Evolutionary conservation across 2,888 invertebrate genomes (phyloP), one percentile per base, ranked within the genome.

Genomic region (Mesoligia furuncula): DNA sequence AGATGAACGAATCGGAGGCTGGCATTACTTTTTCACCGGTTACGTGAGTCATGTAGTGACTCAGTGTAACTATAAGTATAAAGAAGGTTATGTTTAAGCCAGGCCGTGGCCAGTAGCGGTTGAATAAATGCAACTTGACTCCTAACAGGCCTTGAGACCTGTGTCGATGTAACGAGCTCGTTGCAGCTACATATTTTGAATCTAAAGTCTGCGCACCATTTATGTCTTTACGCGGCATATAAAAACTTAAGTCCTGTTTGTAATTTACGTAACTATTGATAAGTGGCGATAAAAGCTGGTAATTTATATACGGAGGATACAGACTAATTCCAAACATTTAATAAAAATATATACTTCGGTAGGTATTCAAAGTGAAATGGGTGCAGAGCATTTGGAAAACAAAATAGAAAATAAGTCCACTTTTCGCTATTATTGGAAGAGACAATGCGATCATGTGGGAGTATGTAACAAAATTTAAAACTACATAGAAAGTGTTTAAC

Each of bases 121-220:
- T 70, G 73, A 73, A 80, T 82, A 84, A 84, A 80, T 87, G 88
- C 86, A 90, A 91, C 88, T 88, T 87, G 91, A 91, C 88, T 90
- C 91, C 85, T 86, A 85, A 89, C 88, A 91, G 90, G 86, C 93
- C 93, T 94, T 95, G 93, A 90, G 85, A 85, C 87, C 85, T 90
- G 89, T 90, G 90, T 89, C 90, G 89, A 90, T 84, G 81, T 83
- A 86, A 87, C 81, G 68, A 85, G 83, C 69, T 70, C 64, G 51
- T 68, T 67, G 83, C 54, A 71, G 57, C 70, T 71, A 69, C 54
- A 67, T 69, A 68, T 76, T 83, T 83, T 75, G 45, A 31, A 75
- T 72, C 27, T 51, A 48, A 71, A 77, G 24, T 62, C 42, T 31
- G 39, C 48, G 36, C n/a, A 45, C 57, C 15, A 48, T 67, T 36